A percentile compares a stretch with the other conserved stretches of the same genome.
Evolutionary conservation across 2,113 vertebrate species (phyloP).

Genomic region (Phalacrocorax carbo): DNA sequence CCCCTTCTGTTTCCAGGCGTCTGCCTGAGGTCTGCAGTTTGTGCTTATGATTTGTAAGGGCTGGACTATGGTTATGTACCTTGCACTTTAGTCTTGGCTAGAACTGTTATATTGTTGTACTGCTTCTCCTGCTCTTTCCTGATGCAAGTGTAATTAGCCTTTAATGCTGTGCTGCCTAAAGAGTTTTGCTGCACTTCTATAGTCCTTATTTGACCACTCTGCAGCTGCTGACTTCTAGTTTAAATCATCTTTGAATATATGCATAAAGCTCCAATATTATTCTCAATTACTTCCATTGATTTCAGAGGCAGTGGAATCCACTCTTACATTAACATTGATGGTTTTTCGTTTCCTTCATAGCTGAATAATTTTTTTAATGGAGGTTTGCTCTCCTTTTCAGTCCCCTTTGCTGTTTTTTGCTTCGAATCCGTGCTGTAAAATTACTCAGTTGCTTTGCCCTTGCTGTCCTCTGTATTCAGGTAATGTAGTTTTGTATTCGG

Average conservation of each 20-base stretch:
- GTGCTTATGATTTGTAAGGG: conserved; percentile 6
- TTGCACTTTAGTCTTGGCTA: background rate
- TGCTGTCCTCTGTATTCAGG: background rate
- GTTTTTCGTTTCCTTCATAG: background rate
- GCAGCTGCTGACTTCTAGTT: background rate
- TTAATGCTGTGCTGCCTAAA: background rate
- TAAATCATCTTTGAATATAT: background rate
- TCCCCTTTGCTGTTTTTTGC: background rate
- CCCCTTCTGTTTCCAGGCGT: background rate
- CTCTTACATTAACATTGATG: background rate
- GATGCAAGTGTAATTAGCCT: background rate
- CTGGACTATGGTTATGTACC: background rate
- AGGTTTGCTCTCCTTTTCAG: background rate
- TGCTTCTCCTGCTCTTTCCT: background rate
- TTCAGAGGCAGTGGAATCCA: background rate
- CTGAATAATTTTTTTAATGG: background rate
- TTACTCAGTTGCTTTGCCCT: background rate
- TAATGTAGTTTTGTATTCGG: background rate
- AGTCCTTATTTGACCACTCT: background rate
- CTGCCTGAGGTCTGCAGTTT: conserved; percentile 19
- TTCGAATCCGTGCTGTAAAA: background rate
- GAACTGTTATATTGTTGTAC: background rate
- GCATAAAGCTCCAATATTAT: background rate
- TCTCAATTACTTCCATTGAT: background rate
- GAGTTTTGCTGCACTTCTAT: background rate